Evolutionary conservation across 2,797 vertebrate genomes (phyloP).

Genomic region (Takifugu rubripes): DNA sequence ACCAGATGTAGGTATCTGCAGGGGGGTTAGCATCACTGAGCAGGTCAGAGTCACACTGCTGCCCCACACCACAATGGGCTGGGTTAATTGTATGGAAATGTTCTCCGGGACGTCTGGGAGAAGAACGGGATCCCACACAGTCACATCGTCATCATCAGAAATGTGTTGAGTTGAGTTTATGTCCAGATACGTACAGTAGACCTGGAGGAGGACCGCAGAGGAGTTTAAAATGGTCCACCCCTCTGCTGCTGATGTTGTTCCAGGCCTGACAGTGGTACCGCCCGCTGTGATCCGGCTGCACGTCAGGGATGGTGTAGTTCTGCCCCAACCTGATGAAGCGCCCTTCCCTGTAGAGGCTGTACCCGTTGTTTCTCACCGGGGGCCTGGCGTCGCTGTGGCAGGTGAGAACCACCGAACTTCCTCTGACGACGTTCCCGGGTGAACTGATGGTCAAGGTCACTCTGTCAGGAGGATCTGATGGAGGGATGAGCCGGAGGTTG

Average conservation of each 20-base stretch:
- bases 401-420: slow-evolving; percentile 29
- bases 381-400: slow-evolving; percentile 60
- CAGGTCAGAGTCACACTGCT: slow-evolving; percentile 52
- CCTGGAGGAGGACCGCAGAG: slow-evolving; percentile 24
- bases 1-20: slow-evolving; percentile 55
- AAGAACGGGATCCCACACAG: not conserved
- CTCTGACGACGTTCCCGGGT: slow-evolving; percentile 15
- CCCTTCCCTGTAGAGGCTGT: slow-evolving; percentile 44
- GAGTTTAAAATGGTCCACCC: slow-evolving; percentile 26
- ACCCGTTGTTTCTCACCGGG: slow-evolving; percentile 27
- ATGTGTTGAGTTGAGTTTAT: not conserved
- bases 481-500: not conserved
- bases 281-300: slow-evolving; percentile 50
- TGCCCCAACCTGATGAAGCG: slow-evolving; percentile 23
- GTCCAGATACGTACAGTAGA: slow-evolving; percentile 47
- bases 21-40: slow-evolving; percentile 52
- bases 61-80: slow-evolving; percentile 3
- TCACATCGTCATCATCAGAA: not conserved
- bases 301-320: slow-evolving; percentile 29
- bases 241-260: slow-evolving; percentile 43
- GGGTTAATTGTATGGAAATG: slow-evolving; percentile 33
- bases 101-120: slow-evolving; percentile 49
- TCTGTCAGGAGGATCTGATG: slow-evolving; percentile 43
- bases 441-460: slow-evolving; percentile 44
- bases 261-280: slow-evolving; percentile 54